Conservation (phyloP, 2,888 invertebrate species). For the Synergus laeviventris region DNA sequence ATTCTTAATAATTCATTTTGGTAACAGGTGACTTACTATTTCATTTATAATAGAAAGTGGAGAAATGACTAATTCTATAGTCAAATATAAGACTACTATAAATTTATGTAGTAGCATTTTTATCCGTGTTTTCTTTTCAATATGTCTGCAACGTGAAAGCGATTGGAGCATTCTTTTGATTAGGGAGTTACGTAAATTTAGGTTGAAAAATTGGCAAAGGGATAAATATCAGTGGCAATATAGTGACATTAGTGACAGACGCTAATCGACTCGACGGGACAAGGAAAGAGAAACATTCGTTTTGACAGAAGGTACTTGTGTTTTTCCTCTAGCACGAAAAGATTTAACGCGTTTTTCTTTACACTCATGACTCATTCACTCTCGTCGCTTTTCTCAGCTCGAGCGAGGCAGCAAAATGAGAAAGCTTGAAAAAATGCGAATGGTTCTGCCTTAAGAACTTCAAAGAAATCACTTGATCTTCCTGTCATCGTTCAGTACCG, state of each 20-base stretch:
- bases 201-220: not conserved
- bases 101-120: too few species aligned
- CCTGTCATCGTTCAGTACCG: conserved; percentile 29
- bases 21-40: too few species aligned
- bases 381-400: conserved; percentile 14
- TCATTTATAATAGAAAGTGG: too few species aligned
- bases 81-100: too few species aligned
- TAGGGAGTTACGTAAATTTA: not conserved
- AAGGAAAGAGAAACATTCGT: conserved; percentile 21
- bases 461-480: conserved; percentile 34
- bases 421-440: conserved; percentile 6
- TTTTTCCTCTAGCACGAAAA: conserved; percentile 27
- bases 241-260: conserved; percentile 38
- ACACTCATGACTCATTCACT: conserved; percentile 9
- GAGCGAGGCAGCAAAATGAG: conserved; percentile 14
- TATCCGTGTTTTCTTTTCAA: too few species aligned
- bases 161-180: not conserved
- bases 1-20: too few species aligned
- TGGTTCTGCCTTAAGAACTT: conserved; percentile 17
- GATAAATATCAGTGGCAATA: conserved; percentile 5
- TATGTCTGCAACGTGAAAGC: too few species aligned
- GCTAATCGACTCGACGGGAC: conserved; percentile 24
- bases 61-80: too few species aligned
- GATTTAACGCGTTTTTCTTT: conserved; percentile 28
- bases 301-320: conserved; percentile 37